These are phyloP conservation scores for Marmota monax DNA, from an alignment of 2,113 vertebrate genomes.

Conservation along the genomic window DNA sequence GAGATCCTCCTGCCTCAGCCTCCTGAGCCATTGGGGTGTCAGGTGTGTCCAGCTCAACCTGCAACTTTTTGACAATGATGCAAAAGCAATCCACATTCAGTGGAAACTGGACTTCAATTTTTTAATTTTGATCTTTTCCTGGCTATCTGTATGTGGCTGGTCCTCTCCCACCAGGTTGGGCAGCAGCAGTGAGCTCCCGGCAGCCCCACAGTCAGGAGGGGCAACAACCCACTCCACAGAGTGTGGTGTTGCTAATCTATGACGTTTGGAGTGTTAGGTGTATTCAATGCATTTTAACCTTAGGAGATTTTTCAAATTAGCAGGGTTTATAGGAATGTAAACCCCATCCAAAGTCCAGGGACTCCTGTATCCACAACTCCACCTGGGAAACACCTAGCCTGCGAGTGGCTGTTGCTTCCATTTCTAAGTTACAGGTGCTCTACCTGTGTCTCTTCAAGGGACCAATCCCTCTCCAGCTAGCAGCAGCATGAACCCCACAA, in stretches of 20 bases:
- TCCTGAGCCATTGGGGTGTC: too few relatives aligned
- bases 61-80: background rate
- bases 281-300: background rate
- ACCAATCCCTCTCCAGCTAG: background rate
- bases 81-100: background rate
- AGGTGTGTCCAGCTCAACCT: too few relatives aligned
- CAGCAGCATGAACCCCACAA: background rate
- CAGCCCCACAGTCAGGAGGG: background rate
- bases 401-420: background rate
- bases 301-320: background rate
- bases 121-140: background rate
- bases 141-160: background rate
- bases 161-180: too few relatives aligned
- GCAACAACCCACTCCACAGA: background rate
- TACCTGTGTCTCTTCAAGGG: background rate
- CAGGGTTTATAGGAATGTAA: background rate
- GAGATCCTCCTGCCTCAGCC: too few relatives aligned
- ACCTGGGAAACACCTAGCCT: background rate
- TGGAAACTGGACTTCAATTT: background rate
- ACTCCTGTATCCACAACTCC: accelerated
- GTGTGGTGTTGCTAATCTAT: background rate
- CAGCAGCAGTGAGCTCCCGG: accelerated
- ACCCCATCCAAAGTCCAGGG: background rate
- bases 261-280: too few relatives aligned
- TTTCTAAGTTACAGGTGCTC: background rate